A percentile compares a stretch with the other conserved stretches of the same genome.
Conservation (phyloP, 2,888 invertebrate genomes). For the Euplexia lucipara region DNA sequence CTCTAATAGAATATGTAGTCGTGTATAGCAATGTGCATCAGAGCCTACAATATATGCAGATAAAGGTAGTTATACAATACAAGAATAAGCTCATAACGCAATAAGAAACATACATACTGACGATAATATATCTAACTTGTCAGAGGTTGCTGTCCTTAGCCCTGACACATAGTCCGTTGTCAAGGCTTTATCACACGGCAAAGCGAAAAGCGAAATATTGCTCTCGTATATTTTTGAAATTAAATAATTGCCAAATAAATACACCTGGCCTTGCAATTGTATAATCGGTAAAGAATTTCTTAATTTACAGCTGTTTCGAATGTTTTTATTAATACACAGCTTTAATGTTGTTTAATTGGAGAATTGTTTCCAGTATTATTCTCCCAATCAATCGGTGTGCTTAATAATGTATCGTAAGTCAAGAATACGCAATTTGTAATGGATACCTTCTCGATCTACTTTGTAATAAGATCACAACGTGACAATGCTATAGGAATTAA, state of each 20-base stretch:
- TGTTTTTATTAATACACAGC: background rate
- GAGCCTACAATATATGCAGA: background rate
- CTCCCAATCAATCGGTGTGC: background rate
- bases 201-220: conserved; percentile 54
- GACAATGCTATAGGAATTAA: conserved; percentile 9
- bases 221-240: conserved; percentile 22
- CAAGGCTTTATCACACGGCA: conserved; percentile 61
- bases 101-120: conserved; percentile 19
- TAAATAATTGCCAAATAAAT: conserved; percentile 20
- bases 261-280: conserved; percentile 40
- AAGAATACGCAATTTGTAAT: conserved; percentile 24
- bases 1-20: no score
- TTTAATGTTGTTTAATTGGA: background rate
- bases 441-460: conserved; percentile 14
- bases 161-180: conserved; percentile 67
- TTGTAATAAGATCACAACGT: conserved; percentile 43
- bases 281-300: conserved; percentile 22
- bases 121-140: conserved; percentile 43
- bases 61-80: conserved; percentile 18
- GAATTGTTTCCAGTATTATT: conserved; percentile 5
- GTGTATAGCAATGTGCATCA: conserved; percentile 4
- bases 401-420: background rate
- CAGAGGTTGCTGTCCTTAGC: conserved; percentile 66
- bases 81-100: conserved; percentile 40
- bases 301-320: conserved; percentile 21